Conservation (phyloP, 37 sponge, comb jelly and placozoan species). For the Bolinopsis microptera region DNA sequence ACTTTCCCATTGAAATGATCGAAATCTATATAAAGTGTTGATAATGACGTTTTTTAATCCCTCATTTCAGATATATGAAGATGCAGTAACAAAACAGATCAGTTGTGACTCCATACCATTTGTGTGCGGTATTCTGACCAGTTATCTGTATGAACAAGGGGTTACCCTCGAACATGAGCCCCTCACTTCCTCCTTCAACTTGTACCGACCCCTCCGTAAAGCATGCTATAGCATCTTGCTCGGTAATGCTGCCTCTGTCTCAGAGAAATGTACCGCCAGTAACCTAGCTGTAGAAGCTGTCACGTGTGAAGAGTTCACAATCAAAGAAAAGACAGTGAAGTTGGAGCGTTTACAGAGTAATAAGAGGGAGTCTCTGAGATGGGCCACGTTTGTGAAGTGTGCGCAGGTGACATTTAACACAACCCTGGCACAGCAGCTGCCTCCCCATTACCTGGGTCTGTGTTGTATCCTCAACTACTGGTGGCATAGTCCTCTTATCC, state of each 20-base stretch:
- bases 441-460: conserved; percentile 17
- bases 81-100: not conserved
- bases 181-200: not conserved
- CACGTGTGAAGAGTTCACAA: not conserved
- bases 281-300: not conserved
- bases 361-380: not conserved
- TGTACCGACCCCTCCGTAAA: conserved; percentile 31
- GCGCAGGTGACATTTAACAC: not conserved
- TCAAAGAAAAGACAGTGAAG: not conserved
- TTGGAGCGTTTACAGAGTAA: not conserved
- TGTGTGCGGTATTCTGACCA: not conserved
- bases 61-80: not conserved
- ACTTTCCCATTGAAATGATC: too few relatives aligned
- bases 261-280: conserved; percentile 1
- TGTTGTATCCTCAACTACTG: conserved; percentile 51
- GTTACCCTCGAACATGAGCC: conserved; percentile 11
- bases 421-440: not conserved
- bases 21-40: too few relatives aligned
- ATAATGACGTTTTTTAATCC: too few relatives aligned
- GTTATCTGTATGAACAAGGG: conserved; percentile 43
- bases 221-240: conserved; percentile 3
- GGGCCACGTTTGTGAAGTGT: conserved; percentile 46
- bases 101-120: conserved; percentile 19
- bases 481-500: not conserved
- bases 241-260: not conserved